phyloP scores from a whole-genome alignment of 2,888 invertebrate species.

The Agrochola macilenta region DNA sequence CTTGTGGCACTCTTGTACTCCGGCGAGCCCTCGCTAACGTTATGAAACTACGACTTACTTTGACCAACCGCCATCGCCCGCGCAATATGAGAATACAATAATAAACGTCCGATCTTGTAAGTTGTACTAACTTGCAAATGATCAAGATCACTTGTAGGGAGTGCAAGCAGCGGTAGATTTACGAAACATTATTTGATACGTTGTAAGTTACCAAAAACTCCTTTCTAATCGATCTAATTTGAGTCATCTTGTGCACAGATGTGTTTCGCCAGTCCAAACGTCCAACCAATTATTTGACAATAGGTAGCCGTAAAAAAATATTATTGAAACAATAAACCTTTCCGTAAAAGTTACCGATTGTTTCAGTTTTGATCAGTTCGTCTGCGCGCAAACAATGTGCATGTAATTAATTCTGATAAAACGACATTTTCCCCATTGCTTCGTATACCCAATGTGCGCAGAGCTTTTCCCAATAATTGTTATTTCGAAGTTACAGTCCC shows the following conservation, averaged over 20 bases:
- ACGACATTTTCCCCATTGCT: slow-evolving; percentile 1
- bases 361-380: slow-evolving; percentile 5
- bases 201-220: not conserved
- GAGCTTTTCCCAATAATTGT: slow-evolving; percentile 29
- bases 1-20: not conserved
- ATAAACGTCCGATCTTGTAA: slow-evolving; percentile 15
- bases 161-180: not conserved
- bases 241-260: not conserved
- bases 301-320: not conserved
- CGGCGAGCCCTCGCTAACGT: not conserved
- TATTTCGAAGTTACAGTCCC: slow-evolving; percentile 16
- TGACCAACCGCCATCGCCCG: not conserved
- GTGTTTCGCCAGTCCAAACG: not conserved
- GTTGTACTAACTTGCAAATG: not conserved
- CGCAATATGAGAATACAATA: slow-evolving; percentile 17
- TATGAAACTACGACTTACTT: slow-evolving; percentile 3
- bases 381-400: slow-evolving; percentile 27
- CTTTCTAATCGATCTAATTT: not conserved
- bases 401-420: slow-evolving; percentile 27
- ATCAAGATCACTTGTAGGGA: not conserved
- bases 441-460: not conserved
- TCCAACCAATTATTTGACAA: slow-evolving; percentile 10
- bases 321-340: slow-evolving; percentile 18
- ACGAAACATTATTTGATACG: not conserved
- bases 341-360: slow-evolving; percentile 25